Base-by-base conservation (phyloP, 2,113 vertebrate species). In the Dasyurus viverrinus region DNA sequence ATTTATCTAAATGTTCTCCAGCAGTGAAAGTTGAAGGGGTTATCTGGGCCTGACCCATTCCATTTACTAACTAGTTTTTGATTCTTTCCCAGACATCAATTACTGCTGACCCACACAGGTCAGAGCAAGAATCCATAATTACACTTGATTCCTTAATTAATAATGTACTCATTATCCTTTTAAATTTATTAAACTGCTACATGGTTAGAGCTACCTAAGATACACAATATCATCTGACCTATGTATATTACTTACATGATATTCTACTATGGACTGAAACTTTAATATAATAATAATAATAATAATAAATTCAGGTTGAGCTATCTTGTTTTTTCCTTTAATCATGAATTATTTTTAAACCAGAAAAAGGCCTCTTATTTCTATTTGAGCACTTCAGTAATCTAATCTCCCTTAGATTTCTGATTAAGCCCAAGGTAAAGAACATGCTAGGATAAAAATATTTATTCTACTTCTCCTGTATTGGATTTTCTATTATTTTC, bases 161-260 rank as follows among this genome's bases (percentile, higher is more conserved):
- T 98, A 97, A 91, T 0, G 0, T 53, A 93, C 48, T 54, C 92
- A 95, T 96, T 98, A 94, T 93, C 95, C 89, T 90, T 89, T 68
- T 93, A 89, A 96, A 97, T 96, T 93, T 91, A 98, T 97, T 95
- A 97, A 90, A 95, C 94, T 93, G 96, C 92, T 96, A 96, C 53
- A 92, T 53, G 54, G 92, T 97, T 94, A 90, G 53, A 92, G 96
- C 97, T 96, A 93, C 93, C 98, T 90, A 93, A 97, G 98, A 97
- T 93, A 92, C 57, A 0, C 92, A 97, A 94, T 24, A 26, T 30
- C 68, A 94, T 97, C 93, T 94, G 97, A 50, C 92, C 91, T 93
- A 14, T 2, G 57, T 46, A 54, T 54, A 93, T 90, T 0, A 0
- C 16, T 57, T 46, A 54, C 91, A 96, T 94, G 60, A 91, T 94